A percentile compares a stretch with the other conserved stretches of the same genome.
These are phyloP conservation scores for Distichodus sexfasciatus DNA, from an alignment of 2,797 vertebrate genomes.

Conservation along the genomic window DNA sequence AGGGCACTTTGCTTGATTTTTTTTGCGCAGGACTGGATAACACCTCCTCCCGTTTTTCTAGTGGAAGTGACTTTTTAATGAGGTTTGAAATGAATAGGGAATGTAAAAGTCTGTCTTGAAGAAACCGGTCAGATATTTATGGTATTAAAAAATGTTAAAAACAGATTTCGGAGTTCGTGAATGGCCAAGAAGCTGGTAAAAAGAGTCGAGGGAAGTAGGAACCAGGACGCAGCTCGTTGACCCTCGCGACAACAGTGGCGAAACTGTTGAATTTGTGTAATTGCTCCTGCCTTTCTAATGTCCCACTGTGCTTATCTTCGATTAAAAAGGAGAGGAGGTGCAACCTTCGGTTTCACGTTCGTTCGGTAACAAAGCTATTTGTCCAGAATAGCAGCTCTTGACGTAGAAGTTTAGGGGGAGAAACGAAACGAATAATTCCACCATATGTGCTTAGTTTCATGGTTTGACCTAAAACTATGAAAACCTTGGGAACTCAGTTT, in stretches of 20 bases:
- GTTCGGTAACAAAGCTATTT: slow-evolving; percentile 66
- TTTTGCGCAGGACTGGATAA: slow-evolving; percentile 55
- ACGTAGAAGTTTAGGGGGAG: slow-evolving; percentile 45
- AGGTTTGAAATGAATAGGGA: slow-evolving; percentile 73
- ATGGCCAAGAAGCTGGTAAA: too few species aligned
- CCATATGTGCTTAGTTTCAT: slow-evolving; percentile 50
- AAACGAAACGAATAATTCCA: slow-evolving; percentile 46
- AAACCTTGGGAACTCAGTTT: slow-evolving; percentile 64
- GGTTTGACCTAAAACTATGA: slow-evolving; percentile 27
- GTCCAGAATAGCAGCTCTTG: slow-evolving; percentile 63
- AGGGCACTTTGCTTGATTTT: background rate
- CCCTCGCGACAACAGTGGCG: slow-evolving; percentile 43
- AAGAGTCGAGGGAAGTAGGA: slow-evolving; percentile 46
- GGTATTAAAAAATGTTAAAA: slow-evolving; percentile 77
- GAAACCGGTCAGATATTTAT: slow-evolving; percentile 67
- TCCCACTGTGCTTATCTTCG: slow-evolving; percentile 15
- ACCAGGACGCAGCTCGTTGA: too few species aligned
- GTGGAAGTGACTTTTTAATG: slow-evolving; percentile 74
- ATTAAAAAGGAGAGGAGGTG: slow-evolving; percentile 47
- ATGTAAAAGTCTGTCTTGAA: slow-evolving; percentile 67
- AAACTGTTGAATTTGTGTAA: slow-evolving; percentile 39
- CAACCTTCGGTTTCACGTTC: slow-evolving; percentile 55
- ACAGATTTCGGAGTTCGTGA: too few species aligned
- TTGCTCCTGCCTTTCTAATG: slow-evolving; percentile 42
- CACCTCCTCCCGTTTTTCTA: slow-evolving; percentile 64